Evolutionary conservation across 2,113 vertebrate genomes (phyloP).

Genomic region (Lamprotornis superbus): DNA sequence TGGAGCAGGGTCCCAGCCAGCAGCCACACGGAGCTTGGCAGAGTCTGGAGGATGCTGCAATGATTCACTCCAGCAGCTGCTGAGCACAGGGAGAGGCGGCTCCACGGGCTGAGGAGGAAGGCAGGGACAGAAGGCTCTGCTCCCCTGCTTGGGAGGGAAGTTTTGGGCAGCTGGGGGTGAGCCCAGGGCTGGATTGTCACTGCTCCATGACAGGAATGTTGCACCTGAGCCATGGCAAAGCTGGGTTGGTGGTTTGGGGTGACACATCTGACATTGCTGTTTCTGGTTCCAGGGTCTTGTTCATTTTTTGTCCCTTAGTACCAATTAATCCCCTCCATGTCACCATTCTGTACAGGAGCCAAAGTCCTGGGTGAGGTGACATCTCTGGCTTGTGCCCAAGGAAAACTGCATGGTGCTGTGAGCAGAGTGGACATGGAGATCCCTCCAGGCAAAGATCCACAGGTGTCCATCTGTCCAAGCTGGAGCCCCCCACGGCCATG

Average conservation of each 20-base stretch:
- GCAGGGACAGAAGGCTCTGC: neutral
- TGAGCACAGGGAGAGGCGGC: neutral
- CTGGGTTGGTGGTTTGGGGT: neutral
- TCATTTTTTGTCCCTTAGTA: neutral
- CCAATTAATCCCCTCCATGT: neutral
- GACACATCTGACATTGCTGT: neutral
- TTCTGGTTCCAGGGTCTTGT: rapidly evolving
- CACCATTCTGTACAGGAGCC: neutral
- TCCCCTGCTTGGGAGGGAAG: neutral
- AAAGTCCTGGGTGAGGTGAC: neutral
- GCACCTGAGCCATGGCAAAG: rapidly evolving
- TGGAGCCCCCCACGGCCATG: rapidly evolving
- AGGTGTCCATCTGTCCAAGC: rapidly evolving
- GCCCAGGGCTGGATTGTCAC: neutral
- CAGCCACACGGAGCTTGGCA: neutral
- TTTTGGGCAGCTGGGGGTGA: neutral
- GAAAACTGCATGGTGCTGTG: rapidly evolving
- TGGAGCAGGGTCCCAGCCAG: neutral
- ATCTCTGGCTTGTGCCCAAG: neutral
- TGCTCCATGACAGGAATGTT: neutral
- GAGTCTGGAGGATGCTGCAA: neutral
- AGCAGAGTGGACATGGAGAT: rapidly evolving
- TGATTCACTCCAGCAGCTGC: neutral
- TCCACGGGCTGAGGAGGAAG: rapidly evolving
- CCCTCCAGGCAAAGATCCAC: rapidly evolving